Percentiles rank a stretch among this genome's conserved stretches.
phyloP scores from a whole-genome alignment of 2,888 invertebrate species.

The Athalia cordata region DNA sequence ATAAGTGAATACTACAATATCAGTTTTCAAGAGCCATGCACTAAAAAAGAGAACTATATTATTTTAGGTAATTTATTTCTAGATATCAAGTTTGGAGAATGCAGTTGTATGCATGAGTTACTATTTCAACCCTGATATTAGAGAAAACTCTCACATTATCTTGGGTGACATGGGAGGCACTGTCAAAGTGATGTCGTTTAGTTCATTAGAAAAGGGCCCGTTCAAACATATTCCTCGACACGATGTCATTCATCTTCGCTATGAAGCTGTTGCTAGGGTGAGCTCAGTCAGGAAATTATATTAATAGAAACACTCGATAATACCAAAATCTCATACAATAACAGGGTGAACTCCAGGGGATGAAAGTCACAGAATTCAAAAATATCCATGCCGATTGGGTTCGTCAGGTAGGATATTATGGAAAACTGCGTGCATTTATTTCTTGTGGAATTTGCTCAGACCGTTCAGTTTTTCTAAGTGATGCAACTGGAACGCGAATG shows the following conservation, averaged over 20 bases:
- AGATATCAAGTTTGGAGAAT: slow-evolving; percentile 80
- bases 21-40: not conserved
- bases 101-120: slow-evolving; percentile 78
- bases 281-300: slow-evolving; percentile 16
- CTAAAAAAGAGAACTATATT: not conserved
- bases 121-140: slow-evolving; percentile 77
- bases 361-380: slow-evolving; percentile 76
- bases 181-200: slow-evolving; percentile 80
- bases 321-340: not conserved
- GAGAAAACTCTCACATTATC: slow-evolving; percentile 79
- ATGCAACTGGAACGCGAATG: slow-evolving; percentile 77
- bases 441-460: slow-evolving; percentile 80
- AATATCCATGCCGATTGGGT: slow-evolving; percentile 82
- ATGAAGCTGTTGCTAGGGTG: slow-evolving; percentile 77
- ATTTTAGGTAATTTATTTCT: slow-evolving; percentile 19
- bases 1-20: not conserved
- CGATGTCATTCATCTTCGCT: slow-evolving; percentile 77
- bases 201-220: slow-evolving; percentile 79
- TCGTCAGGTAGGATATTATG: slow-evolving; percentile 82
- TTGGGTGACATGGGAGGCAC: slow-evolving; percentile 86
- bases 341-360: slow-evolving; percentile 74
- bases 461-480: slow-evolving; percentile 79
- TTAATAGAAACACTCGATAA: not conserved
- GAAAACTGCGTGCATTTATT: slow-evolving; percentile 80
- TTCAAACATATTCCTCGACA: slow-evolving; percentile 82